Conservation (phyloP, 2,888 invertebrate genomes). For the Nymphalis polychloros region DNA sequence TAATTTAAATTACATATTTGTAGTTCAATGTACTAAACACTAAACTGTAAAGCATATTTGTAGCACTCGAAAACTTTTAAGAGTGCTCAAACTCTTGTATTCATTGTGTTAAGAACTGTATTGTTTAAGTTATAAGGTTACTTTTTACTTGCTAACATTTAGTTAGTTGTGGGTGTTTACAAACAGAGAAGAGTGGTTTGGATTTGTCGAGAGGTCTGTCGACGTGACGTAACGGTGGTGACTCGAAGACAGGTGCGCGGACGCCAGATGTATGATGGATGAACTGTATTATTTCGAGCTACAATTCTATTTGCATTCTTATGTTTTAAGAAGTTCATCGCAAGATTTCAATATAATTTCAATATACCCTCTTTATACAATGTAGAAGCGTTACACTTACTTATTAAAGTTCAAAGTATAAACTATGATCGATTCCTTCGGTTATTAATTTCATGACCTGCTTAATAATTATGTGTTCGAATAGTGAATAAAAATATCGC, state of each 20-base stretch:
- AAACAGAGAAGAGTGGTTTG: conserved; percentile 7
- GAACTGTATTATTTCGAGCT: neutral
- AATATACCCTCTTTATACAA: too few relatives aligned
- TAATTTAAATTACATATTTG: conserved; percentile 5
- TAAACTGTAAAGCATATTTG: conserved; percentile 11
- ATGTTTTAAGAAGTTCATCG: too few relatives aligned
- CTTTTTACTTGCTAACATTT: neutral
- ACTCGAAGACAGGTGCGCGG: neutral
- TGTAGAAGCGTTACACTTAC: too few relatives aligned
- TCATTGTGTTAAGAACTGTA: neutral
- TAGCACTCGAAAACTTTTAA: conserved; percentile 7
- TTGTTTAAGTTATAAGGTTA: neutral
- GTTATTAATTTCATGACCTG: too few relatives aligned
- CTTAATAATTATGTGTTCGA: too few relatives aligned
- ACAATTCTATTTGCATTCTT: too few relatives aligned
- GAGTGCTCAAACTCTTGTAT: neutral
- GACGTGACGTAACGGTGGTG: neutral
- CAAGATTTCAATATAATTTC: too few relatives aligned
- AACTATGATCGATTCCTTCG: too few relatives aligned
- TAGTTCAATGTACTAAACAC: conserved; percentile 9
- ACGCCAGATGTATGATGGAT: neutral
- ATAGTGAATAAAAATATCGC: too few relatives aligned
- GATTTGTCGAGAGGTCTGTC: neutral
- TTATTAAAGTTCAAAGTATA: too few relatives aligned
- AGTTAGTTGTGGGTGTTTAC: conserved; percentile 10